Percentiles rank a stretch among this genome's conserved stretches.
Evolutionary conservation across 1,140 invertebrate species (phyloP).

Genomic region (Saccostrea cuccullata): DNA sequence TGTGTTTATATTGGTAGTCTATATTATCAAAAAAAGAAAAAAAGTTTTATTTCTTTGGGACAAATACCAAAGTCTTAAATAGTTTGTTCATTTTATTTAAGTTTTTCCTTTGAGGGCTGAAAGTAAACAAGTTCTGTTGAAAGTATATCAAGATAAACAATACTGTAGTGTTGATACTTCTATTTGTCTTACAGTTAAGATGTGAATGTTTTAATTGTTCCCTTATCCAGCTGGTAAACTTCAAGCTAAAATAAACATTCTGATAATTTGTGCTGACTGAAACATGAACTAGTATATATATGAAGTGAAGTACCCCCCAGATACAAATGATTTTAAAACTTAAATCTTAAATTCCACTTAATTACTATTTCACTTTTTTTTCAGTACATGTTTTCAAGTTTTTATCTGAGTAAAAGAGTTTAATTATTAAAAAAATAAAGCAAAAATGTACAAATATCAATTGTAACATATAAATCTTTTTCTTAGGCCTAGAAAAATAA

Average conservation of each 20-base stretch:
- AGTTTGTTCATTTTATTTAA: neutral
- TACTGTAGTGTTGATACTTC: neutral
- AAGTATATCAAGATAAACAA: neutral
- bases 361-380: neutral
- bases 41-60: neutral
- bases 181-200: conserved; percentile 13
- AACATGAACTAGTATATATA: neutral
- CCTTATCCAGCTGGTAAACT: conserved; percentile 6
- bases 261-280: neutral
- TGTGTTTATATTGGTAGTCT: neutral
- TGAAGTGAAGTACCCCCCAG: neutral
- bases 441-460: too few species aligned
- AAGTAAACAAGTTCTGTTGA: conserved; percentile 25
- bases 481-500: too few species aligned
- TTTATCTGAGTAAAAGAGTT: too few species aligned
- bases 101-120: conserved; percentile 24
- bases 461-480: too few species aligned
- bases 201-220: conserved; percentile 27
- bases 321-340: neutral
- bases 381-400: neutral
- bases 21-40: neutral
- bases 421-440: too few species aligned
- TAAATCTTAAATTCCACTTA: neutral
- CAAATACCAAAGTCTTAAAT: neutral
- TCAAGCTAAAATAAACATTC: neutral